Conservation (phyloP, 2,888 invertebrate species). For the Drosophila macrospina region DNA sequence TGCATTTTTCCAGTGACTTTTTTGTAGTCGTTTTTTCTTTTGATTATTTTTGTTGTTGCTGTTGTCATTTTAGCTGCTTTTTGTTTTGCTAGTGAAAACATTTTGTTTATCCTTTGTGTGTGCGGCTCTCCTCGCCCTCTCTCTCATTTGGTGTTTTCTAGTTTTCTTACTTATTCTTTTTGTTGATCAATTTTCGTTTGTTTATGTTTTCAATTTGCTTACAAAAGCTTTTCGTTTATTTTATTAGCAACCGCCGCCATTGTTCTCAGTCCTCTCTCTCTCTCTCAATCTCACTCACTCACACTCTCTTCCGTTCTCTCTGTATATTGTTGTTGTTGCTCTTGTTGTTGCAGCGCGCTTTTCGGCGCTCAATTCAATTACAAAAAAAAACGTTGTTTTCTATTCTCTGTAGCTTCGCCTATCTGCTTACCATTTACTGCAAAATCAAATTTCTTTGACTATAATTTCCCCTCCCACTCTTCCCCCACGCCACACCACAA, state of each 20-base stretch:
- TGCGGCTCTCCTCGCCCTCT: neutral
- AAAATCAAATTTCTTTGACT: conserved; percentile 78
- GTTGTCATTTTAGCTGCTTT: conserved; percentile 57
- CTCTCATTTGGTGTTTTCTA: conserved; percentile 34
- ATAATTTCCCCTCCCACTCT: conserved; percentile 54
- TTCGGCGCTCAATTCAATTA: conserved; percentile 77
- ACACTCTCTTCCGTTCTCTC: conserved; percentile 8
- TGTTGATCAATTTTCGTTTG: conserved; percentile 77
- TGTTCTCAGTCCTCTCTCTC: conserved; percentile 44
- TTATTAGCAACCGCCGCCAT: conserved; percentile 76
- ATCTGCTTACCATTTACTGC: conserved; percentile 52
- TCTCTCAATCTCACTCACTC: conserved; percentile 12
- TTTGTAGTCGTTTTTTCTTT: conserved; percentile 22
- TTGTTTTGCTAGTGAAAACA: conserved; percentile 61
- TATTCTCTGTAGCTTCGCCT: conserved; percentile 34
- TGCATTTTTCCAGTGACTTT: conserved; percentile 61
- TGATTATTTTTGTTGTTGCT: conserved; percentile 20
- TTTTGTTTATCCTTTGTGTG: conserved; percentile 66
- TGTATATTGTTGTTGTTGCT: too few species aligned
- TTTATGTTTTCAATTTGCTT: conserved; percentile 82
- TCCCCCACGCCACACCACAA: conserved; percentile 19
- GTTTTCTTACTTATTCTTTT: conserved; percentile 41
- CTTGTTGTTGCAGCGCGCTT: conserved; percentile 58
- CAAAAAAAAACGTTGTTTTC: conserved; percentile 51
- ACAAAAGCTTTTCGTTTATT: conserved; percentile 83